Conservation (phyloP, 2,113 vertebrate species). For the Plecotus auritus region DNA sequence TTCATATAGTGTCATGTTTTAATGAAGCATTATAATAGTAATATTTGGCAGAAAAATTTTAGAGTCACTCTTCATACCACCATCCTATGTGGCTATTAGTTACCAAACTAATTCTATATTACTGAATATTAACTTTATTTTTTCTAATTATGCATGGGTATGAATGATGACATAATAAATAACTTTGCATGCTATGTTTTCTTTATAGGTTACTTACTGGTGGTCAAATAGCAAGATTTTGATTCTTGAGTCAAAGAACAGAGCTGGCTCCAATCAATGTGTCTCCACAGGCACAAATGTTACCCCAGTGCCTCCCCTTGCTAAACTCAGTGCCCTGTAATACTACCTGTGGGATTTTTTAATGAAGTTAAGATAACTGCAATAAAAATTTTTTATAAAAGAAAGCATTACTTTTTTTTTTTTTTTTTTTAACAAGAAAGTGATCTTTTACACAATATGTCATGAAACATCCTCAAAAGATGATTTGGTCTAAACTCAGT, state of each 20-base stretch:
- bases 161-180: not conserved
- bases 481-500: not conserved
- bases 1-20: not conserved
- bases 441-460: not conserved
- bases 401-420: not conserved
- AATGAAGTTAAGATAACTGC: not conserved
- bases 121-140: not conserved
- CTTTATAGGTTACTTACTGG: not conserved
- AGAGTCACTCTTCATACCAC: not conserved
- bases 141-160: not conserved
- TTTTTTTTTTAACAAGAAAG: not conserved
- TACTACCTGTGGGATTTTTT: not conserved
- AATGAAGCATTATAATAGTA: not conserved
- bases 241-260: not conserved
- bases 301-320: not conserved
- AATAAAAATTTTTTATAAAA: slow-evolving; percentile 1
- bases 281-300: not conserved
- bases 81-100: not conserved
- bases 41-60: not conserved
- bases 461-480: not conserved
- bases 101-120: not conserved
- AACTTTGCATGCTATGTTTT: not conserved
- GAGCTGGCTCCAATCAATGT: not conserved
- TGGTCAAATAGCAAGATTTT: not conserved
- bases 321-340: not conserved